These are phyloP conservation scores for Pterois miles DNA, from an alignment of 2,797 vertebrate species.

Conservation along the genomic window DNA sequence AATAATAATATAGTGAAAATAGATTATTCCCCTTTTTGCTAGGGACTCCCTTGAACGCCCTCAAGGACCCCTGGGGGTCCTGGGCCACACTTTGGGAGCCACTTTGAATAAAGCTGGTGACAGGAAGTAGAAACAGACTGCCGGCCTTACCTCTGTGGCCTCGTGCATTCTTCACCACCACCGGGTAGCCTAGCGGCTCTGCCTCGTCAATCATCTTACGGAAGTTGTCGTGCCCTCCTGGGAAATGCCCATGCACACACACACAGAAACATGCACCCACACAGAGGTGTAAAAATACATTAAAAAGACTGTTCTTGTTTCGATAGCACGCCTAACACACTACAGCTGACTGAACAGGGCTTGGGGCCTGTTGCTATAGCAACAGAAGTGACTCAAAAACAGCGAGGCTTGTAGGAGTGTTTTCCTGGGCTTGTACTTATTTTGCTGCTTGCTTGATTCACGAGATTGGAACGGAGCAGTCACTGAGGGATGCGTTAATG, in stretches of 20 bases:
- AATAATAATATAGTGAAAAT: too few species aligned
- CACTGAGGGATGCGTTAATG: constrained; percentile 50
- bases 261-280: constrained; percentile 17
- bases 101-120: background rate
- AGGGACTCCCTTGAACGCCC: too few species aligned
- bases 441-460: constrained; percentile 49
- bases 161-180: constrained; percentile 94
- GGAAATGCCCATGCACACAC: constrained; percentile 36
- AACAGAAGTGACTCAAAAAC: constrained; percentile 61
- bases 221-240: constrained; percentile 94
- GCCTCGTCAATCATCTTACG: constrained; percentile 94
- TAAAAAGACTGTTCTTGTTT: constrained; percentile 13
- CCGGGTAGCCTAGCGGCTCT: constrained; percentile 91
- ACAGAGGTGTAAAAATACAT: constrained; percentile 21
- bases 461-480: constrained; percentile 44
- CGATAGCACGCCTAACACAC: constrained; percentile 43
- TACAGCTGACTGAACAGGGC: constrained; percentile 13
- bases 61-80: too few species aligned
- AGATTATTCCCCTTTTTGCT: too few species aligned
- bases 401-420: constrained; percentile 41
- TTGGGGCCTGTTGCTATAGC: constrained; percentile 49
- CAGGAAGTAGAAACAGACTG: background rate
- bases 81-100: too few species aligned
- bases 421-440: constrained; percentile 38
- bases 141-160: constrained; percentile 89